A percentile compares a stretch with the other conserved stretches of the same genome.
These are phyloP conservation scores for Propithecus deckenii DNA, from an alignment of 2,797 vertebrate species.

Conservation along the genomic window DNA sequence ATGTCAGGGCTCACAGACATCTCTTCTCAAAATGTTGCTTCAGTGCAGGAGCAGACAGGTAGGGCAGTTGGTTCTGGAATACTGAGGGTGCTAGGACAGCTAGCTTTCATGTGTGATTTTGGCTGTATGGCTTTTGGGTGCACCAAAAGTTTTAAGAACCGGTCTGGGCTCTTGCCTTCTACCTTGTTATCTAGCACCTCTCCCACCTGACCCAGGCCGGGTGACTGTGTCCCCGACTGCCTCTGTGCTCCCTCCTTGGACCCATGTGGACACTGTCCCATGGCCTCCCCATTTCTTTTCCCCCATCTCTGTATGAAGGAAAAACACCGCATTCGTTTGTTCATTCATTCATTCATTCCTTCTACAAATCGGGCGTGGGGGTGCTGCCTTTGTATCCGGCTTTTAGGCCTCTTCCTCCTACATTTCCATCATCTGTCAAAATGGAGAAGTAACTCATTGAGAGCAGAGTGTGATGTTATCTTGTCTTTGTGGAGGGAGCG, in stretches of 20 bases:
- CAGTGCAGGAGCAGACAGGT: too few relatives aligned
- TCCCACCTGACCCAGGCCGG: background rate
- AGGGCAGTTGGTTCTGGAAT: background rate
- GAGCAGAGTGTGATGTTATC: background rate
- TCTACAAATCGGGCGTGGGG: background rate
- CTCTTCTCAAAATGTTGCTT: background rate
- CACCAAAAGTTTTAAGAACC: background rate
- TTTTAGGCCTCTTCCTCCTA: background rate
- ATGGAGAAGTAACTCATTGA: background rate
- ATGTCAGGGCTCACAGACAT: background rate
- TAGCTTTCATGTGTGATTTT: background rate
- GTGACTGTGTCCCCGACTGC: fast-evolving
- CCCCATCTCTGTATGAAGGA: background rate
- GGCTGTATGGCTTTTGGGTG: background rate
- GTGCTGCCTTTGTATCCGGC: background rate
- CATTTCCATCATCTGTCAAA: conserved; percentile 36
- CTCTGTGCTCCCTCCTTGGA: background rate
- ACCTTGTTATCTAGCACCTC: background rate
- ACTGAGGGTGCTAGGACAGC: fast-evolving
- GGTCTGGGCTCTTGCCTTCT: background rate
- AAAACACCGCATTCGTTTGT: background rate
- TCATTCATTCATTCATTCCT: background rate
- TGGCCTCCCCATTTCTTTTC: background rate
- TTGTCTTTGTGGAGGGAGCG: background rate
- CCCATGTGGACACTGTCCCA: background rate